These are phyloP conservation scores for Cladopsammia gracilis DNA, from an alignment of 64 coral and sea anemone species.

Conservation along the genomic window DNA sequence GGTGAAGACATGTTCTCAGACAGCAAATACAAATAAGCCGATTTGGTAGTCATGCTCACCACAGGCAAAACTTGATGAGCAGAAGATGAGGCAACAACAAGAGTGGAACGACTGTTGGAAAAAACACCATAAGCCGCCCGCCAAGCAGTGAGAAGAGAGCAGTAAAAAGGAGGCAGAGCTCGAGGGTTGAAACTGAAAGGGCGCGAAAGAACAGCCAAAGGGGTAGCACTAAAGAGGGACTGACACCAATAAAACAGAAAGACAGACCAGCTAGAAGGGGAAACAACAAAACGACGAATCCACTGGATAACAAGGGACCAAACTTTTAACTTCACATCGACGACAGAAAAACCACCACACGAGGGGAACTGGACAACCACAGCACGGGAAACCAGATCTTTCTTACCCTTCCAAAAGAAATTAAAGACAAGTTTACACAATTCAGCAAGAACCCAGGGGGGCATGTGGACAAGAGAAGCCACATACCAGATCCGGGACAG, in stretches of 20 bases:
- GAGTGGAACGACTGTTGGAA: not conserved
- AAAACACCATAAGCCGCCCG: not conserved
- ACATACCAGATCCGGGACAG: no score
- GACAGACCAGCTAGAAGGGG: not conserved
- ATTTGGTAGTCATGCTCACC: not conserved
- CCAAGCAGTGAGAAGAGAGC: not conserved
- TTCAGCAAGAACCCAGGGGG: no score
- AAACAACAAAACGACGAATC: not conserved
- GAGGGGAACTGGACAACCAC: not conserved
- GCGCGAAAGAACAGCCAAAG: not conserved
- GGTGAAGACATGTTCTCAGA: not conserved
- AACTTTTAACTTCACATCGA: not conserved
- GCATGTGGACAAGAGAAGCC: no score
- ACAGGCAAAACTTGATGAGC: not conserved
- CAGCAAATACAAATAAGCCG: not conserved
- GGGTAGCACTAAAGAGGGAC: not conserved
- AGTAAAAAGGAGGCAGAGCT: not conserved
- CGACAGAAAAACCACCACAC: conserved; percentile 10
- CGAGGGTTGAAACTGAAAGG: not conserved
- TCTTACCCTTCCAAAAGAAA: conserved; percentile 61
- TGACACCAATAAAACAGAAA: not conserved
- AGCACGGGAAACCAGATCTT: not conserved
- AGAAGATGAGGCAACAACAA: no score
- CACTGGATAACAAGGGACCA: conserved; percentile 26
- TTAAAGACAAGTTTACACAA: not conserved